Percentiles rank a stretch among this genome's conserved stretches.
Conservation (phyloP, 2,888 invertebrate genomes). For the Labia minor region DNA sequence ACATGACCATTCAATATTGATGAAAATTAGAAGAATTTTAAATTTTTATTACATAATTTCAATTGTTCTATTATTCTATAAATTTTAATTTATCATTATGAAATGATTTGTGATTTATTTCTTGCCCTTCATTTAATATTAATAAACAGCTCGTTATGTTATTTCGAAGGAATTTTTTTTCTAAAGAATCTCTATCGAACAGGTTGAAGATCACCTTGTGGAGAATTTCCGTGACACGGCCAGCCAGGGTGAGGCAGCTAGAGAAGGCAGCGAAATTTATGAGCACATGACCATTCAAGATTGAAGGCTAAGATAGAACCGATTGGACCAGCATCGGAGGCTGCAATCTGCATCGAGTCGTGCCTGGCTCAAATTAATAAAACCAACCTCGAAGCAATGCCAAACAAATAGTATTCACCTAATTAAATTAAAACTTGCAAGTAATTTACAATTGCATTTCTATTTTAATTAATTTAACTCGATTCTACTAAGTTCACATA, state of each 20-base stretch:
- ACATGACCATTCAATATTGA: too few relatives aligned
- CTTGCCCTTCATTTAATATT: too few relatives aligned
- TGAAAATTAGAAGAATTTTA: too few relatives aligned
- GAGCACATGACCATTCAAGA: slow-evolving; percentile 8
- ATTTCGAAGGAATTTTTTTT: too few relatives aligned
- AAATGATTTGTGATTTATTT: too few relatives aligned
- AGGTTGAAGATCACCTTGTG: neutral
- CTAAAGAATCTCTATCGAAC: too few relatives aligned
- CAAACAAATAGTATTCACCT: neutral
- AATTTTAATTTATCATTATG: too few relatives aligned
- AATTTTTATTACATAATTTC: too few relatives aligned
- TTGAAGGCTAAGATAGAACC: neutral
- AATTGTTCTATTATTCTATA: too few relatives aligned
- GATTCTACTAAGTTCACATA: neutral
- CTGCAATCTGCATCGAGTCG: neutral
- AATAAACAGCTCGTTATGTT: too few relatives aligned
- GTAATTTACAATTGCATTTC: slow-evolving; percentile 5
- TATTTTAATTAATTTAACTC: neutral
- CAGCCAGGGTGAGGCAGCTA: neutral
- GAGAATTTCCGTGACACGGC: neutral
- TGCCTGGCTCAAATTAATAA: neutral
- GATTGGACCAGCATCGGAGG: neutral
- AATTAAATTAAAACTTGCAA: slow-evolving; percentile 13
- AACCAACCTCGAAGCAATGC: neutral
- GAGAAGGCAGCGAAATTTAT: neutral